Base-by-base conservation (phyloP, 2,888 invertebrate species). In the Nematopogon swammerdamellus region DNA sequence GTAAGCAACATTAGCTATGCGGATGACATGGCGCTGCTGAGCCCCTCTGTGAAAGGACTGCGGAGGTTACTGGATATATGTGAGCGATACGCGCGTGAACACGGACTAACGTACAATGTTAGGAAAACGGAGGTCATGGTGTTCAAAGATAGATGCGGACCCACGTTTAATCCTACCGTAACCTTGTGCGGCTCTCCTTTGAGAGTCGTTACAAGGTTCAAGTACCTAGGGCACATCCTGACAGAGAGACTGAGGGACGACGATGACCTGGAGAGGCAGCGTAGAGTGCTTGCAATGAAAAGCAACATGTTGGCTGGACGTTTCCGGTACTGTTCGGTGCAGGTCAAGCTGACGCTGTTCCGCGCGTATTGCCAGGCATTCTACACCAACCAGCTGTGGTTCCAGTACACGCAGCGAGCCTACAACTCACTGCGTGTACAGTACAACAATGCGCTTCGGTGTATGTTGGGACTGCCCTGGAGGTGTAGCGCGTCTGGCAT, bases 261-360 rank as follows among this genome's bases (percentile, higher is more conserved):
- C 29, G 11, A 45, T 3, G 45, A 49, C 19, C 44, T 49, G 6
- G 49, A 49, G 19, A 45, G 49, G 50, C 46, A 46, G 18, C 50
- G 50, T 36, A 46, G 50, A 14, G 19, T 45, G 19, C 25, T 50
- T 36, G 30, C 50, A n/a, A 46, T 50, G 18, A 29, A 45, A 16
- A 46, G 50, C 19, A 50, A 50, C 36, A 50, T 50, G 46, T 18
- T 50, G 46, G 50, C 50, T 20, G 45, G 50, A 6, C 46, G 46
- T 25, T 50, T 50, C 42, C 42, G 45, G 17, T 18, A 46, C 5
- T 49, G 49, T 19, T 29, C 45, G 19, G n/a, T 16, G 18, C 43
- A 14, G 19, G 49, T 45, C 3, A 45, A 49, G 30, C 25, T 45
- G 6, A 45, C 45, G 17, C 45, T 49, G 14, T 49, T 49, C 44